These are phyloP conservation scores for Coregonus clupeaformis DNA, from an alignment of 2,113 vertebrate genomes.

Conservation along the genomic window DNA sequence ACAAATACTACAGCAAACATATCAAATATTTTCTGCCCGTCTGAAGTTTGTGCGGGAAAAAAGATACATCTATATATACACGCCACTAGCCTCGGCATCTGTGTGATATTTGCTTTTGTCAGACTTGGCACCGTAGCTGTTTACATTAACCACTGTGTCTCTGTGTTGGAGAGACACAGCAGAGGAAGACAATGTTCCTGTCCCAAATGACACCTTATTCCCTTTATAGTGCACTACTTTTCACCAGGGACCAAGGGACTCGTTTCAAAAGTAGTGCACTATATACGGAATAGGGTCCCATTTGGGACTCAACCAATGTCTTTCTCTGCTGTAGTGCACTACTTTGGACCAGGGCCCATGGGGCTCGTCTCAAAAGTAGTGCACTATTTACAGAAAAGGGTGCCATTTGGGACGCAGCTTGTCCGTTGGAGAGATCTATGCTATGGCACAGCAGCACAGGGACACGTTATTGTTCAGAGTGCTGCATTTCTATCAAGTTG, in stretches of 20 bases:
- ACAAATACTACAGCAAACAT: constrained; percentile 68
- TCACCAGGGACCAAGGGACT: no score
- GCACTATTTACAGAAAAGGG: no score
- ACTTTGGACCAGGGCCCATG: no score
- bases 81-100: constrained; percentile 42
- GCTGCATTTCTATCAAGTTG: background rate
- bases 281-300: no score
- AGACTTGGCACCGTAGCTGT: constrained; percentile 34
- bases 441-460: background rate
- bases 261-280: no score
- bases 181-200: background rate
- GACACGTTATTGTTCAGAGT: background rate
- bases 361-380: no score
- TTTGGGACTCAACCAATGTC: no score
- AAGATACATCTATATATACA: constrained; percentile 39
- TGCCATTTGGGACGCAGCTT: no score
- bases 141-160: background rate
- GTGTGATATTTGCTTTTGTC: constrained; percentile 61
- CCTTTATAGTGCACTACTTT: no score
- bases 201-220: no score
- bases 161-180: background rate
- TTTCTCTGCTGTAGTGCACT: no score
- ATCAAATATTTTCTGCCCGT: constrained; percentile 26
- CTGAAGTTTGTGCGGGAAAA: constrained; percentile 42
- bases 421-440: no score